Percentiles rank a stretch among this genome's conserved stretches.
Conservation (phyloP, 2,797 vertebrate species). For the Lacerta agilis region DNA sequence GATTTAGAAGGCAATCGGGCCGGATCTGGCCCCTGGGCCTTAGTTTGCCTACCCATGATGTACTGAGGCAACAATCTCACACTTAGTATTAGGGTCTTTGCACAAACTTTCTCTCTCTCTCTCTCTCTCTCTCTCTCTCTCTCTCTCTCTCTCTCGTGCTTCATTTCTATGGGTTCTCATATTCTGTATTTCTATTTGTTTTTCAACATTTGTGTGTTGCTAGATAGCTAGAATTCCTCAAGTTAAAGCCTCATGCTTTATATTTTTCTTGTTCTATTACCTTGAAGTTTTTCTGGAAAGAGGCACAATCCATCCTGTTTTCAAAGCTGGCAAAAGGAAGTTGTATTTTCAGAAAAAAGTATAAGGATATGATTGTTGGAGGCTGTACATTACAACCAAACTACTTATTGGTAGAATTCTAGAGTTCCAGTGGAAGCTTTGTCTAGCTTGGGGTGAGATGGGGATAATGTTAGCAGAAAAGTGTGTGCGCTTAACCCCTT, state of each 20-base stretch:
- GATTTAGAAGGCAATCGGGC: too few species aligned
- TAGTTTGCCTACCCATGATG: too few species aligned
- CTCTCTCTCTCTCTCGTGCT: neutral
- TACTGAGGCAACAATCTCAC: neutral
- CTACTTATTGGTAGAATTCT: conserved; percentile 37
- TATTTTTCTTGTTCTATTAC: neutral
- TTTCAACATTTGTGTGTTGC: neutral
- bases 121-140: neutral
- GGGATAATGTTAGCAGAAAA: conserved; percentile 37
- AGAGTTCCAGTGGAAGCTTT: neutral
- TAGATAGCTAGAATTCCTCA: neutral
- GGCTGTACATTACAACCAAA: conserved; percentile 4
- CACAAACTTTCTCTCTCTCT: neutral
- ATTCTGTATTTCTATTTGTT: neutral
- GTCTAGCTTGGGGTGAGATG: conserved; percentile 31
- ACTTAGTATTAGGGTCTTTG: neutral
- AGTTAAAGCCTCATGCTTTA: neutral
- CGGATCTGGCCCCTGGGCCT: too few species aligned
- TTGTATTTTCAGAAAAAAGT: conserved; percentile 35
- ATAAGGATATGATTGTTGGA: conserved; percentile 47
- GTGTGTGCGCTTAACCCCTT: neutral
- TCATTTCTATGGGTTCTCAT: neutral
- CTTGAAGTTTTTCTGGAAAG: neutral
- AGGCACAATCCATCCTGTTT: conserved; percentile 9
- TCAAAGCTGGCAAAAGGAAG: conserved; percentile 18